Evolutionary conservation across 2,888 invertebrate genomes (phyloP), one percentile per base, ranked within the genome.

Genomic region (Choreutis nemorana): DNA sequence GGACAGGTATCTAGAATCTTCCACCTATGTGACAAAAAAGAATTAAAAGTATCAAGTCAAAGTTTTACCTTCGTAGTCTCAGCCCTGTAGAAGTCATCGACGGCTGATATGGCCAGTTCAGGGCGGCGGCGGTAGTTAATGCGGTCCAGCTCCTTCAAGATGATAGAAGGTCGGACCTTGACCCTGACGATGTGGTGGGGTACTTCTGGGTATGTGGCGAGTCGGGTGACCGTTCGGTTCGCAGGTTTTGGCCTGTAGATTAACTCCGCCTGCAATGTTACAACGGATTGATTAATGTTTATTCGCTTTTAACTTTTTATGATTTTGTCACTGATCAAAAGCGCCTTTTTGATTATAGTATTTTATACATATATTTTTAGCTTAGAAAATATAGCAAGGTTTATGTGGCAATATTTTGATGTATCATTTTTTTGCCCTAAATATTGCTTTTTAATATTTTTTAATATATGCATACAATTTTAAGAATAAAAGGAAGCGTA

Each of bases 61-160:
- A n/a, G 14, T 15, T 82, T 81, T 78, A 90, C 90, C 84, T 85
- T 85, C 48, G 85, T 83, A 46, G 85, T 78, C 55, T 85, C 87
- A 44, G 91, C 89, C 75, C 88, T 87, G 71, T 88, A 87, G 77
- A 86, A 92, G 58, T 88, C 86, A 48, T 89, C 89, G 42, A 87
- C 81, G 47, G 89, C 84, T 36, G 86, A 85, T 48, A 84, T 79
- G 37, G 83, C 82, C 29, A 73, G 52, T 31, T 67, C 63, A 16
- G 87, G 84, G 39, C 88, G 82, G 39, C 81, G 68, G 59, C 83
- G 83, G 63, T 85, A 81, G 45, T 83, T 80, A 61, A 89, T 88
- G 58, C 87, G 82, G 61, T 87, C 86, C 50, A 84, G 81, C 58
- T 87, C 87, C 37, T 83, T 82, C 49, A 85, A 80, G 50, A 89